These are phyloP conservation scores for Urocynchramus pylzowi DNA, from an alignment of 2,113 vertebrate species.

Conservation along the genomic window DNA sequence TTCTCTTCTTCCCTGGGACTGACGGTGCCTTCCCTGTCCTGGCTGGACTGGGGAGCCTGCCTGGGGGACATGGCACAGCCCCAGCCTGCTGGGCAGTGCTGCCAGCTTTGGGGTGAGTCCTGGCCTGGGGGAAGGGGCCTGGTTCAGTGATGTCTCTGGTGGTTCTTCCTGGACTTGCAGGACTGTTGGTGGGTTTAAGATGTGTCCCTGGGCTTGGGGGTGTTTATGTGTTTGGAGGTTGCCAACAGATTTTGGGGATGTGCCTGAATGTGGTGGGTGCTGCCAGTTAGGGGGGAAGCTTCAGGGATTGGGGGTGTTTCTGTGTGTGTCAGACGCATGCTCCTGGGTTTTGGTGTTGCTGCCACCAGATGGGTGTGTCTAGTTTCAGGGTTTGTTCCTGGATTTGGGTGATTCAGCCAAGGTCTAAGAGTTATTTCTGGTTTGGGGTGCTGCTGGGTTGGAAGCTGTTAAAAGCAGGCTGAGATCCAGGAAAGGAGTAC, in stretches of 20 bases:
- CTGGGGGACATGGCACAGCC: not conserved
- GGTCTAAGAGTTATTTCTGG: not conserved
- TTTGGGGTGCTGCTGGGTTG: not conserved
- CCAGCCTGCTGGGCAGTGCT: not conserved
- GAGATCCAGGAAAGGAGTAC: not conserved
- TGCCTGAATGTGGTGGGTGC: not conserved
- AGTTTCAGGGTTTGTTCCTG: not conserved
- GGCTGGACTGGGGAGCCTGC: not conserved
- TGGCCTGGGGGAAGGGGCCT: not conserved
- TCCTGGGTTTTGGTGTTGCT: not conserved
- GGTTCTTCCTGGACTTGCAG: not conserved
- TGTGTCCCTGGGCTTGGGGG: not conserved
- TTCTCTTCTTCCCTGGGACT: not conserved
- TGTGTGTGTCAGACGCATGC: not conserved
- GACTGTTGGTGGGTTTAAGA: not conserved
- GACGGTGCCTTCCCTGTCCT: not conserved
- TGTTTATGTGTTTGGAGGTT: not conserved
- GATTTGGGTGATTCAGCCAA: not conserved
- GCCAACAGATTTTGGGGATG: not conserved
- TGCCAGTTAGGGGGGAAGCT: not conserved
- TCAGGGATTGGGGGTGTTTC: not conserved
- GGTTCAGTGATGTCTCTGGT: not conserved
- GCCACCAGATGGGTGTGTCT: rapidly evolving
- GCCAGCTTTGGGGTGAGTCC: not conserved
- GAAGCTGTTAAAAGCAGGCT: not conserved